These are phyloP conservation scores for Eriocheir sinensis DNA, from an alignment of 1,140 invertebrate species.

Conservation along the genomic window DNA sequence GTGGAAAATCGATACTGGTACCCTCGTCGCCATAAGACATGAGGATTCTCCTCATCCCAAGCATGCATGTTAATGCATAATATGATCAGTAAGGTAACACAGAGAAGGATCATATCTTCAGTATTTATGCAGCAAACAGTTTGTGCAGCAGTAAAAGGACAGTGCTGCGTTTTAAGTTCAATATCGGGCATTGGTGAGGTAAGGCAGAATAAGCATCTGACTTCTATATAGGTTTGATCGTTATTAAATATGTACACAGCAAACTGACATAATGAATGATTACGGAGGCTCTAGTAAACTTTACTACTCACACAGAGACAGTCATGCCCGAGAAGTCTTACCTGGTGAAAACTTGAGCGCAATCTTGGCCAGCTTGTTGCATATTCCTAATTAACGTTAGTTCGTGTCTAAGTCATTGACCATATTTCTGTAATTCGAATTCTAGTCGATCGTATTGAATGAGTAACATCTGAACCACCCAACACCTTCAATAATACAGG, in stretches of 20 bases:
- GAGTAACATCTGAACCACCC: no score
- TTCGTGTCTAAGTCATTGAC: neutral
- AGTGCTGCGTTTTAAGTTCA: conserved; percentile 32
- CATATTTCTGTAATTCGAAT: neutral
- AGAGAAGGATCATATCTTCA: no score
- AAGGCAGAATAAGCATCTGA: no score
- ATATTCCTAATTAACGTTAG: neutral
- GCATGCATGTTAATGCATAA: conserved; percentile 52
- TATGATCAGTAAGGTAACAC: no score
- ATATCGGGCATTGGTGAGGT: conserved; percentile 23
- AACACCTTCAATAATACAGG: neutral
- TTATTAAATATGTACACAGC: neutral
- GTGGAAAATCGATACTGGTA: conserved; percentile 45
- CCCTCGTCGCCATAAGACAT: conserved; percentile 46
- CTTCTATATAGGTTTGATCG: neutral
- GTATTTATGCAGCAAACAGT: no score
- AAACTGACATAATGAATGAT: conserved; percentile 24
- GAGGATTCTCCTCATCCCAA: no score
- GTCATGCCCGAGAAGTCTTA: neutral
- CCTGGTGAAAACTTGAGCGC: neutral
- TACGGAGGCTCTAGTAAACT: neutral
- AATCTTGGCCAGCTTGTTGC: neutral
- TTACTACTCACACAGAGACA: conserved; percentile 13
- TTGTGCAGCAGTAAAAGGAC: conserved; percentile 24
- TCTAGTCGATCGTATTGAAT: neutral